Evolutionary conservation across 2,113 vertebrate species (phyloP), one percentile per base, ranked within the genome.

Genomic region (Coptodon rendalli): DNA sequence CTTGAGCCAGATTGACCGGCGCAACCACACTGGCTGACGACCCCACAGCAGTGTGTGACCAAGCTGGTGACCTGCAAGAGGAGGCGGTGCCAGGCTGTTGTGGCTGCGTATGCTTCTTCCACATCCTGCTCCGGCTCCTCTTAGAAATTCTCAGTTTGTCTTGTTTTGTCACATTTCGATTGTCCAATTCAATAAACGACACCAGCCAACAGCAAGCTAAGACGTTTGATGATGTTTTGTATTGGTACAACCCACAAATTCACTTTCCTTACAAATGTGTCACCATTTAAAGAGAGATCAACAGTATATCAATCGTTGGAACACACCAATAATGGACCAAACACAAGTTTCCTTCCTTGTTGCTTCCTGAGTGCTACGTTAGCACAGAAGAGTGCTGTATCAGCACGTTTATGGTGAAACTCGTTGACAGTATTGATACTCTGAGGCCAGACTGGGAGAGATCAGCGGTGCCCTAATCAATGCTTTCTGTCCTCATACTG

Each of bases 351-450:
- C 57, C 57, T 61, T 61, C 16, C 57, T 31, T 34, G 16, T 34
- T 61, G 57, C 29, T 61, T 61, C 29, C 57, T 40, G 36, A 43
- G 66, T 22, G 59, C 59, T 63, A 4, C 7, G 34, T 66, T 66
- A 3, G 34, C 36, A n/a, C 17, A 68, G 63, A 22, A 38, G 2
- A 63, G 61, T n/a, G n/a, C 38, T 9, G n/a, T 27, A 0, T 24
- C 24, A 45, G 66, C 7, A 38, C 5, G 1, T 66, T 38, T n/a
- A 36, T n/a, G 31, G 61, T 43, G 12, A 40, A 71, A 40, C 36
- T 0, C 2, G 3, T 5, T 6, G 29, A 34, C 3, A 45, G 0
- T 27, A 24, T 17, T 27, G 66, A 9, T 8, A 14, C 56, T 2
- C 9, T 29, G 63, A 71, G 12, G 0, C 34, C 63, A 22, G 56